Base-by-base conservation (phyloP, 2,113 vertebrate species). In the Pica pica region DNA sequence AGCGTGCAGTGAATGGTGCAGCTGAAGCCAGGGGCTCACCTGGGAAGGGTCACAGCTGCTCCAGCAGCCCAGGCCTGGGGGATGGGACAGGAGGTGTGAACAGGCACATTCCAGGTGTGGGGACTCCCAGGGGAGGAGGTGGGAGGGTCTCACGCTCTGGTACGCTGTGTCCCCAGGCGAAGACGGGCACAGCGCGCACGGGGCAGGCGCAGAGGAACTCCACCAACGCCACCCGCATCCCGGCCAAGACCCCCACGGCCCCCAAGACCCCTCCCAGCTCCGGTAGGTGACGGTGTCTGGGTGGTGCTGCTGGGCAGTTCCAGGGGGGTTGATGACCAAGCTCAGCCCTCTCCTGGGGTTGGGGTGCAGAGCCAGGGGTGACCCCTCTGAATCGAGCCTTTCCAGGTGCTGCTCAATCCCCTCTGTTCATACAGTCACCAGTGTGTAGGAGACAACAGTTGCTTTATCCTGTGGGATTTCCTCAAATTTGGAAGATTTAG, bases 161-260 rank as follows among this genome's bases (percentile, higher is more conserved):
- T 41, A 41, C 13, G 6, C 31, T 52, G 30, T n/a, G 6, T 93
- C 91, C 33, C 13, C 84, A 98, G 97, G 97, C 93, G 2, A 98
- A 99, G 98, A 91, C 92, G 2, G 87, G 83, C 77, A 67, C 97
- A 7, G 88, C 96, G 3, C 96, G 97, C 44, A 97, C 77, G 0
- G 98, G 97, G 44, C 94, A 97, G 11, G 96, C 96, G 35, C 98
- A 98, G 95, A 99, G 98, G 90, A 98, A 98, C 95, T 97, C 98
- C 2, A 96, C 91, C 81, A 98, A 98, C 1, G 98, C 98, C 91
- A 98, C 98, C 37, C 99, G 98, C 96, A 98, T 98, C 63, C 98
- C 99, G 12, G 98, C 98, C 33, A 99, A 98, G 98, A 97, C 98
- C 15, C 97, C 98, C 12, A 97, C 98, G 10, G 52, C 96, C 82